Evolutionary conservation across 2,113 vertebrate species (phyloP).

Genomic region (Bucco capensis): DNA sequence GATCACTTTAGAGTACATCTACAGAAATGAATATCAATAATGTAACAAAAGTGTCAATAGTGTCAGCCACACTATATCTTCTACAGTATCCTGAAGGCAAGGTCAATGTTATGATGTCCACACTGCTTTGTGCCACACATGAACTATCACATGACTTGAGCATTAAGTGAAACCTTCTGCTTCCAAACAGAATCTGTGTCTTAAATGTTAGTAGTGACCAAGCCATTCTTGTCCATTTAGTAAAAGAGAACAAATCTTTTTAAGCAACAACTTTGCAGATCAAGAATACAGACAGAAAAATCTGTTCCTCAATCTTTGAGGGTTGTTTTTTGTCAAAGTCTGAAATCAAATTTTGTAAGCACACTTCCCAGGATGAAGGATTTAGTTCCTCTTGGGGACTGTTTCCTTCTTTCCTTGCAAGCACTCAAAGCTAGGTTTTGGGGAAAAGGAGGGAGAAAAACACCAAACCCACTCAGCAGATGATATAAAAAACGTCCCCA

Average conservation of each 20-base stretch:
- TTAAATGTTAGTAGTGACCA: neutral
- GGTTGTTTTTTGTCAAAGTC: neutral
- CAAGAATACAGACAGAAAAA: neutral
- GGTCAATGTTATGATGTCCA: rapidly evolving
- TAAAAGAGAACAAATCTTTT: neutral
- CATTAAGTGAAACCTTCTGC: neutral
- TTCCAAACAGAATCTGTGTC: neutral
- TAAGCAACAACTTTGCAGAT: neutral
- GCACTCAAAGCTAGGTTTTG: neutral
- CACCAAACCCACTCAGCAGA: constrained; percentile 38
- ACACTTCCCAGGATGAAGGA: neutral
- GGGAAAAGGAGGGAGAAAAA: neutral
- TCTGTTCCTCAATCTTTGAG: neutral
- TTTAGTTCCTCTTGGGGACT: neutral
- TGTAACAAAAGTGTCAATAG: neutral
- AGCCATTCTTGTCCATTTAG: neutral
- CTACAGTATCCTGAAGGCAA: neutral
- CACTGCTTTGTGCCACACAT: neutral
- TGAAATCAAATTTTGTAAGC: neutral
- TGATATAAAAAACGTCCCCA: neutral
- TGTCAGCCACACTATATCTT: neutral
- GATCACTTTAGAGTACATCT: neutral
- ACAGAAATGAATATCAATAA: neutral
- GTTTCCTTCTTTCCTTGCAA: neutral
- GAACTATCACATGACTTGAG: neutral